Evolutionary conservation across 2,888 invertebrate genomes (phyloP).

Genomic region (Gortyna flavago): DNA sequence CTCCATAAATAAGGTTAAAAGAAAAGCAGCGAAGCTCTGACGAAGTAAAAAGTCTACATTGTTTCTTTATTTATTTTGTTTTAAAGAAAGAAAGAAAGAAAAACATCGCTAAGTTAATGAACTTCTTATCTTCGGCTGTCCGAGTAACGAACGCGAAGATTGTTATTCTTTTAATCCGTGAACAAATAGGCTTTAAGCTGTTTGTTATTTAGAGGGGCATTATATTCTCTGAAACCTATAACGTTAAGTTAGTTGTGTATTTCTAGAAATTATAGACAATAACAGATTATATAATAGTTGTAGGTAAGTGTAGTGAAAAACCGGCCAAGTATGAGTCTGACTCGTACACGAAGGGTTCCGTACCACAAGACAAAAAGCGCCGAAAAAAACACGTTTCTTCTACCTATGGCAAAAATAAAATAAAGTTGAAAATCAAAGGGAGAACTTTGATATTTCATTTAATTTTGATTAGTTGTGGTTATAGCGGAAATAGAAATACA

Average conservation of each 20-base stretch:
- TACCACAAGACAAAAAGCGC: too few species aligned
- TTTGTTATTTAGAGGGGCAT: neutral
- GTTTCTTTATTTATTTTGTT: slow-evolving; percentile 38
- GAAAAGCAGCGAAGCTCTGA: neutral
- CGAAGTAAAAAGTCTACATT: slow-evolving; percentile 20
- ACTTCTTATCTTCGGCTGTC: slow-evolving; percentile 35
- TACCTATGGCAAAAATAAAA: too few species aligned
- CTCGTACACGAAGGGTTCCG: too few species aligned
- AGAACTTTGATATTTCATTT: too few species aligned
- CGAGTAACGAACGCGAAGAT: slow-evolving; percentile 24
- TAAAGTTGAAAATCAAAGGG: too few species aligned
- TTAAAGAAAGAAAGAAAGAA: slow-evolving; percentile 17
- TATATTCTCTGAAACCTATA: neutral
- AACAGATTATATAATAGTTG: neutral
- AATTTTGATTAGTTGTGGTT: too few species aligned
- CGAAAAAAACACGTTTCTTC: too few species aligned
- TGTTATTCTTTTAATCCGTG: slow-evolving; percentile 20
- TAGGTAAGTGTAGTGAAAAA: too few species aligned
- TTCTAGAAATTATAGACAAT: neutral
- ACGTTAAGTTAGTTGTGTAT: neutral
- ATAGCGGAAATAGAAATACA: too few species aligned
- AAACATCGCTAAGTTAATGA: slow-evolving; percentile 36
- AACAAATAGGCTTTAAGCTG: slow-evolving; percentile 7
- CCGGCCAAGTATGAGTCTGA: too few species aligned
- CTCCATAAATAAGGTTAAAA: slow-evolving; percentile 8